Evolutionary conservation across 2,113 vertebrate genomes (phyloP).

Genomic region (Alouatta palliata): DNA sequence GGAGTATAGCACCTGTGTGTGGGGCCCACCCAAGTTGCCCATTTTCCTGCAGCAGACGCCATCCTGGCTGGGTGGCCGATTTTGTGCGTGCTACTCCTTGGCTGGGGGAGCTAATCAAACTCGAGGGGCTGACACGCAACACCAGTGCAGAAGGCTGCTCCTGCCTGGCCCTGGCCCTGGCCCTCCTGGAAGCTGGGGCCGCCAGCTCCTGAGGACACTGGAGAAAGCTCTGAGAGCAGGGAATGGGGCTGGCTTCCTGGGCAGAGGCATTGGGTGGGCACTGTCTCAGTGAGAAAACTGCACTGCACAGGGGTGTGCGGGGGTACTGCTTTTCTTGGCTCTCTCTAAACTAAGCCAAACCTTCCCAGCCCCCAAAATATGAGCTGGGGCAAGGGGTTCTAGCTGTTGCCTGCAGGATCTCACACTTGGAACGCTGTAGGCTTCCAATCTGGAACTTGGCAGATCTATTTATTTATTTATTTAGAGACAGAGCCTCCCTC

Average conservation of each 20-base stretch:
- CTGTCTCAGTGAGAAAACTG: too few species aligned
- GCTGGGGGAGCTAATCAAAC: neutral
- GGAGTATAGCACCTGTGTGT: neutral
- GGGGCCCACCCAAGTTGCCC: neutral
- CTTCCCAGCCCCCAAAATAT: neutral
- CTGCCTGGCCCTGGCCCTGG: neutral
- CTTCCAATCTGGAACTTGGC: neutral
- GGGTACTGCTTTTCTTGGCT: neutral
- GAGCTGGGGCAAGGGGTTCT: neutral
- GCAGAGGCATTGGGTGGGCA: too few species aligned
- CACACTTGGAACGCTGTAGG: neutral
- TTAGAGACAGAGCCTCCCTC: neutral
- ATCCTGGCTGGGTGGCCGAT: neutral
- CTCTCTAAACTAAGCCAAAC: neutral
- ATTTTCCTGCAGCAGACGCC: fast-evolving
- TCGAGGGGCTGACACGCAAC: neutral
- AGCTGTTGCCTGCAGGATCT: neutral
- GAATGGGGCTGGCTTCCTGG: neutral
- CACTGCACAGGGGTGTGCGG: neutral
- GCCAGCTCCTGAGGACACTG: neutral
- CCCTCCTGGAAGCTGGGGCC: neutral
- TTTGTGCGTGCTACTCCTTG: neutral
- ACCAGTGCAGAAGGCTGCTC: neutral
- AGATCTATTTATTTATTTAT: neutral
- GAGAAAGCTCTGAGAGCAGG: neutral